Evolutionary conservation across 64 coral and sea anemone genomes (phyloP), one percentile per base, ranked within the genome.

Genomic region (Anthopleura sola): DNA sequence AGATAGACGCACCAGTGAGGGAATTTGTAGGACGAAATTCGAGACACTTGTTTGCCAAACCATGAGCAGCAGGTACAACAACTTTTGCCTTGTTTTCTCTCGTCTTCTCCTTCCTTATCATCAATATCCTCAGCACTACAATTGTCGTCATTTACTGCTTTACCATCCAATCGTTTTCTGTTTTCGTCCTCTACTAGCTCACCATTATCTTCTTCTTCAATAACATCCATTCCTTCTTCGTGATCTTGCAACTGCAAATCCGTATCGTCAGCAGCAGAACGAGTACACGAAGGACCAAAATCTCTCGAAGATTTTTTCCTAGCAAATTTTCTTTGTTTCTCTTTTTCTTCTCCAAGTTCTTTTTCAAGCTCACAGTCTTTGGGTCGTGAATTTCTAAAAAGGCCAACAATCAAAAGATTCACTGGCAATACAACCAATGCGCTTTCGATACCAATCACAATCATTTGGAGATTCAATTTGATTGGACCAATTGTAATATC

Each of bases 1-100:
- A 94, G 39, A 34, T 94, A 85, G 4, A 94, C 48, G 6, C 64
- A 62, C 93, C 93, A 94, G 68, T 90, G 56, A 11, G 93, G 93
- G 49, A 94, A 46, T 21, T 46, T 49, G 47, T 82, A 49, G 0
- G 80, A 82, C 2, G 44, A 54, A 34, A 49, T 31, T 53, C 80
- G 80, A 82, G 37, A 51, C 49, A 77, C 23, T 23, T n/a, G 8
- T 64, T n/a, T 64, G 23, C 60, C 60, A 64, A 23, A 0, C 23
- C 19, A 64, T 23, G 60, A 64, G 10, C 60, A 64, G 23, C 60
- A 77, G 14, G 31, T 37, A 14, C 33, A 77, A 21, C 75, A 77
- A 2, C 75, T 37, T 21, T 37, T 82, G 80, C 23, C 11, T n/a
- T 53, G 28, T 49, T 56, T 83, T 17, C 51, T 83, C 15, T 83